Evolutionary conservation across 2,797 vertebrate species (phyloP).

Genomic region (Alca torda): DNA sequence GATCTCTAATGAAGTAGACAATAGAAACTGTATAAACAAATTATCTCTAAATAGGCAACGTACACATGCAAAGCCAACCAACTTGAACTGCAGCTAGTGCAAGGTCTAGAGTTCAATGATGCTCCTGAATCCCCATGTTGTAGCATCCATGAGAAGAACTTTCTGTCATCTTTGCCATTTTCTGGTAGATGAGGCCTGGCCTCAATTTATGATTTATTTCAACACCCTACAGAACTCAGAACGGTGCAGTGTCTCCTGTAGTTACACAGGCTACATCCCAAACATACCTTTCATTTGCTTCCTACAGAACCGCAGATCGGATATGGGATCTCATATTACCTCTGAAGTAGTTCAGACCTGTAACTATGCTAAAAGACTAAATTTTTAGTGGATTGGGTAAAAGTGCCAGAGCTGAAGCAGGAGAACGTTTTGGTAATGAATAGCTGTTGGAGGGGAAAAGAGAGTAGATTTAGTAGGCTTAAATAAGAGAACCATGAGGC

Average conservation of each 20-base stretch:
- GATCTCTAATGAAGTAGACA: background rate
- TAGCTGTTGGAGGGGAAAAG: background rate
- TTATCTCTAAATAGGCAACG: background rate
- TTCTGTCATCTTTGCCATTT: background rate
- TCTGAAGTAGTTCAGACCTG: background rate
- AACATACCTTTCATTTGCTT: background rate
- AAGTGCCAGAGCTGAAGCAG: background rate
- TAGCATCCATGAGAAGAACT: background rate
- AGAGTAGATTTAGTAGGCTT: background rate
- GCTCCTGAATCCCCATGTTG: background rate
- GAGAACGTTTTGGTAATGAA: background rate
- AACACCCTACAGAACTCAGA: background rate
- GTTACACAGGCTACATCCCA: background rate
- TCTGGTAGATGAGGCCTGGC: background rate
- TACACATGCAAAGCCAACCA: background rate
- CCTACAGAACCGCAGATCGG: background rate
- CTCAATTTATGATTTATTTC: background rate
- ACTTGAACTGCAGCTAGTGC: background rate
- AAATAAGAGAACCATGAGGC: background rate
- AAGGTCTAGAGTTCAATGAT: background rate
- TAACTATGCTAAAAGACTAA: background rate
- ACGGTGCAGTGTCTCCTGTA: background rate
- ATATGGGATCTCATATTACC: accelerated
- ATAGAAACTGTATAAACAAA: background rate
- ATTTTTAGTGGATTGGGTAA: background rate